Evolutionary conservation across 2,797 vertebrate genomes (phyloP).

Genomic region (Megaceryle alcyon): DNA sequence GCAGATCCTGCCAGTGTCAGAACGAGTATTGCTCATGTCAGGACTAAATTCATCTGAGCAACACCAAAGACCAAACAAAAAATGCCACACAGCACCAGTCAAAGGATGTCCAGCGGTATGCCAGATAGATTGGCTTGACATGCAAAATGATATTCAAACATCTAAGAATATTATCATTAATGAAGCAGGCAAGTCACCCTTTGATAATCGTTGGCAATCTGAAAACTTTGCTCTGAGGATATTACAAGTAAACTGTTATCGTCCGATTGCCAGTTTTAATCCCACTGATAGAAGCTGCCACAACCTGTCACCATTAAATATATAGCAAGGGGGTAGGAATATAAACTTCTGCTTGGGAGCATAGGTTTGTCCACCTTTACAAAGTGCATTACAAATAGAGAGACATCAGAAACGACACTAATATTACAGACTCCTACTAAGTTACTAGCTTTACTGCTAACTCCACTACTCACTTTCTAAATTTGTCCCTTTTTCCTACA

Average conservation of each 20-base stretch:
- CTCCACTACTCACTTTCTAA: slow-evolving; percentile 51
- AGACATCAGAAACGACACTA: slow-evolving; percentile 67
- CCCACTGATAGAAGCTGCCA: slow-evolving; percentile 27
- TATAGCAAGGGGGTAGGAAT: slow-evolving; percentile 24
- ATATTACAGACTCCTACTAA: slow-evolving; percentile 43
- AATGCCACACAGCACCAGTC: slow-evolving; percentile 59
- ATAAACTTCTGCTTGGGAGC: slow-evolving; percentile 14
- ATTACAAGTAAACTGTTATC: slow-evolving; percentile 63
- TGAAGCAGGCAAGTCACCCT: slow-evolving; percentile 46
- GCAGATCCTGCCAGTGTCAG: slow-evolving; percentile 29
- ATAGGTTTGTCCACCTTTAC: slow-evolving; percentile 58
- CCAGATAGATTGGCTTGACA: slow-evolving; percentile 51
- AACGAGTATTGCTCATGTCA: slow-evolving; percentile 12
- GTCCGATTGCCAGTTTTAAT: slow-evolving; percentile 59
- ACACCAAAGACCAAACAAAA: slow-evolving; percentile 49
- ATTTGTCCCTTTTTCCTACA: slow-evolving; percentile 51
- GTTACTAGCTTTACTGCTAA: slow-evolving; percentile 43
- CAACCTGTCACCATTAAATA: slow-evolving; percentile 49
- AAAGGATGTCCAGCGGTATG: slow-evolving; percentile 45
- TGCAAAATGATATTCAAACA: slow-evolving; percentile 54
- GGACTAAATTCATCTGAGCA: slow-evolving; percentile 51
- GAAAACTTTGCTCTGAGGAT: slow-evolving; percentile 70
- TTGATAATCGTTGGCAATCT: slow-evolving; percentile 65
- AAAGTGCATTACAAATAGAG: slow-evolving; percentile 36
- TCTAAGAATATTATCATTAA: slow-evolving; percentile 60